Percentiles rank a stretch among this genome's conserved stretches.
Evolutionary conservation across 2,113 vertebrate species (phyloP).

Genomic region (Nibea albiflora): DNA sequence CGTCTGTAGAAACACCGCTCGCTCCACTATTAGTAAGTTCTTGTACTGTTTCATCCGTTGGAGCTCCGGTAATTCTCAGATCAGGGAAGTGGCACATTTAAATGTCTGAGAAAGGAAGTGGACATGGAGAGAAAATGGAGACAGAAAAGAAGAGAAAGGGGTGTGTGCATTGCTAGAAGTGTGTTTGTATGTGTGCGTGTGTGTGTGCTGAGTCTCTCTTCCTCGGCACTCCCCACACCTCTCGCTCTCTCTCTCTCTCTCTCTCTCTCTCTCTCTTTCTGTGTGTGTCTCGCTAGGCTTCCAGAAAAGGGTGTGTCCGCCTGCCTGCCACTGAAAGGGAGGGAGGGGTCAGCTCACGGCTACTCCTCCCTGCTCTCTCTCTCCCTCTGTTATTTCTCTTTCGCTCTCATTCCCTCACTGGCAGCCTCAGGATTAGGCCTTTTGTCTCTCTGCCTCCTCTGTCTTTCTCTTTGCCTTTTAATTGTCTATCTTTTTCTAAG

Average conservation of each 20-base stretch:
- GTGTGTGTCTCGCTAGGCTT: constrained; percentile 54
- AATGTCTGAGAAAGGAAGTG: constrained; percentile 6
- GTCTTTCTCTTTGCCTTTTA: constrained; percentile 31
- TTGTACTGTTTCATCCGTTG: not conserved
- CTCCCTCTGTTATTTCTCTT: constrained; percentile 69
- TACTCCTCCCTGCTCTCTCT: constrained; percentile 75
- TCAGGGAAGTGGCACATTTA: not conserved
- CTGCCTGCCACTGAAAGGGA: constrained; percentile 76
- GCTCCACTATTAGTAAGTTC: not conserved
- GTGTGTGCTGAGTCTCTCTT: constrained; percentile 43
- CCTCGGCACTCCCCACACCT: constrained; percentile 58
- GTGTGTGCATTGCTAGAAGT: constrained; percentile 25
- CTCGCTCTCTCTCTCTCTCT: constrained; percentile 44
- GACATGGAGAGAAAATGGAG: constrained; percentile 38
- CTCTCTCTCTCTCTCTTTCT: constrained; percentile 28
- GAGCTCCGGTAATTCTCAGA: not conserved
- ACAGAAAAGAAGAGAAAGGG: constrained; percentile 31
- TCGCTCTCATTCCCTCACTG: constrained; percentile 78
- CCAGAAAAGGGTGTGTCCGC: constrained; percentile 86
- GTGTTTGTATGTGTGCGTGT: constrained; percentile 48
- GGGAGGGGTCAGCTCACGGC: constrained; percentile 81
- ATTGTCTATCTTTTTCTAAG: constrained; percentile 30
- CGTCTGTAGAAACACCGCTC: not conserved
- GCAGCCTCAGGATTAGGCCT: constrained; percentile 73
- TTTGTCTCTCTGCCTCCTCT: constrained; percentile 60